These are phyloP conservation scores for Ageneiosus marmoratus DNA, from an alignment of 2,113 vertebrate species.

Conservation along the genomic window DNA sequence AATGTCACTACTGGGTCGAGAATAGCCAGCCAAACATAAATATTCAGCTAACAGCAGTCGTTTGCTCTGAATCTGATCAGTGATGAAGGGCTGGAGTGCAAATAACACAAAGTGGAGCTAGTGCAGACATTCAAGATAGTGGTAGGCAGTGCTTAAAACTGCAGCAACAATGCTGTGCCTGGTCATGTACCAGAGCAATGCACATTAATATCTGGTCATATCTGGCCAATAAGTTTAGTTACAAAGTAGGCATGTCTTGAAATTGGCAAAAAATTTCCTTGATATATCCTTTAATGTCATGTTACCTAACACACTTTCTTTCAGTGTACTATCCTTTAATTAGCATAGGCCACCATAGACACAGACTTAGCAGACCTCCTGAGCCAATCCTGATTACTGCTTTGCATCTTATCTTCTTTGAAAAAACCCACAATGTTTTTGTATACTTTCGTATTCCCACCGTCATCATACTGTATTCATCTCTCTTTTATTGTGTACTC, in stretches of 20 bases:
- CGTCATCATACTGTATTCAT: no score
- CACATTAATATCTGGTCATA: not conserved
- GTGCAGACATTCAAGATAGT: not conserved
- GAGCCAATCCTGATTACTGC: not conserved
- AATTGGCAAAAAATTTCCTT: not conserved
- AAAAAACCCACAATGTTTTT: not conserved
- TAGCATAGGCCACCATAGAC: not conserved
- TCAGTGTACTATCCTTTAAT: not conserved
- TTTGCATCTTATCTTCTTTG: not conserved
- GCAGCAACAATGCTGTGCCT: not conserved
- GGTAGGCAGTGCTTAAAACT: not conserved
- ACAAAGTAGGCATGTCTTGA: not conserved
- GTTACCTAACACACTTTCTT: not conserved
- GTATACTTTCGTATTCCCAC: no score
- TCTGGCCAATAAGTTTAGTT: not conserved
- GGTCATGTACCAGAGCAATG: not conserved
- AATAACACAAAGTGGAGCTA: not conserved
- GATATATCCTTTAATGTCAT: not conserved
- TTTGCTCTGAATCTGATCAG: not conserved
- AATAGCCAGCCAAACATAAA: not conserved
- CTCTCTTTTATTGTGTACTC: no score
- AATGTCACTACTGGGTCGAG: slow-evolving; percentile 10
- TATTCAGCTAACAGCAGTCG: not conserved
- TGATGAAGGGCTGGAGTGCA: not conserved
- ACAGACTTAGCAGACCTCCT: not conserved